Conservation (phyloP, 2,797 vertebrate genomes). For the Trematomus bernacchii region DNA sequence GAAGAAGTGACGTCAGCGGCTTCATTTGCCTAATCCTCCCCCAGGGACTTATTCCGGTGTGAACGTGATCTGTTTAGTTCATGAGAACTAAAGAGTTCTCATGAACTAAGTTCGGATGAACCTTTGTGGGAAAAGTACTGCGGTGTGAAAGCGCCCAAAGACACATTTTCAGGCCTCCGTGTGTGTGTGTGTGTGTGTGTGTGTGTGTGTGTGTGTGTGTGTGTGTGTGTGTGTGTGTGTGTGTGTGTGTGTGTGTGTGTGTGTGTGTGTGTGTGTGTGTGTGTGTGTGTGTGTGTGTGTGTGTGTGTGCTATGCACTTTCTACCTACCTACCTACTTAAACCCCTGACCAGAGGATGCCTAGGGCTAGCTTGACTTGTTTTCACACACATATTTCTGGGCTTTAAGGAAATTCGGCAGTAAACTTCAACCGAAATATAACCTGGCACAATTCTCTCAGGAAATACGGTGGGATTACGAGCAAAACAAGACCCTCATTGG, state of each 20-base stretch:
- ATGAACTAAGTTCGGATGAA: too few relatives aligned
- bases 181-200: background rate
- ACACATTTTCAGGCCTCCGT: background rate
- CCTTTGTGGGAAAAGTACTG: too few relatives aligned
- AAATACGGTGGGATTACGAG: background rate
- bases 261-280: background rate
- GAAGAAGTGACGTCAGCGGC: too few relatives aligned
- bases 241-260: slow-evolving; percentile 8
- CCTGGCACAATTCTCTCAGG: slow-evolving; percentile 6
- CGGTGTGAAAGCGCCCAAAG: background rate
- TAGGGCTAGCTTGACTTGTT: background rate
- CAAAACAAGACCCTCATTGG: background rate
- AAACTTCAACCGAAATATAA: background rate
- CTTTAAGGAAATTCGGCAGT: background rate
- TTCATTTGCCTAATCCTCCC: too few relatives aligned
- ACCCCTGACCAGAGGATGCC: background rate
- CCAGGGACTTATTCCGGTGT: too few relatives aligned
- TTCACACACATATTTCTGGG: background rate
- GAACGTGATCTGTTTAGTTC: too few relatives aligned
- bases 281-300: slow-evolving; percentile 12
- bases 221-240: background rate
- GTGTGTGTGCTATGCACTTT: background rate
- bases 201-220: background rate
- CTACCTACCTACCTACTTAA: background rate
- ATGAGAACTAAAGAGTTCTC: too few relatives aligned